phyloP scores from a whole-genome alignment of 2,888 invertebrate species.

The Luperina testacea region DNA sequence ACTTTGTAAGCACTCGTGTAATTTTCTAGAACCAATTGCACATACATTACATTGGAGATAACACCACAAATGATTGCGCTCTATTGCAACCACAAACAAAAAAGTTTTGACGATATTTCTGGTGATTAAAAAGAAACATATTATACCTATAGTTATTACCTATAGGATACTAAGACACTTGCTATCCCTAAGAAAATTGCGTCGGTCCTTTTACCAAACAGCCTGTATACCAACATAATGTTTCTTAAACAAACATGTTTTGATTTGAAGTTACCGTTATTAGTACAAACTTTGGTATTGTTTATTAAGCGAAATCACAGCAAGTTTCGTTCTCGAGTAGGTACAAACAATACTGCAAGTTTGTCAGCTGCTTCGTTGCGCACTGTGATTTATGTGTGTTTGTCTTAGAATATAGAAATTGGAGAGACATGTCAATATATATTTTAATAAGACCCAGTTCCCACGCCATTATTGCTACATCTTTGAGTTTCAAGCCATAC shows the following conservation, averaged over 20 bases:
- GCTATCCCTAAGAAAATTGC: too few species aligned
- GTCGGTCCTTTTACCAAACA: too few species aligned
- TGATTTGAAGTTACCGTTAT: constrained; percentile 28
- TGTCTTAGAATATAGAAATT: constrained; percentile 20
- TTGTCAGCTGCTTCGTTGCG: constrained; percentile 49
- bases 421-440: constrained; percentile 11
- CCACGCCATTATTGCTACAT: too few species aligned
- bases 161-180: too few species aligned
- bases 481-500: background rate
- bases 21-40: too few species aligned
- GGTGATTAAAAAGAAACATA: too few species aligned
- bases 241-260: constrained; percentile 47
- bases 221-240: background rate
- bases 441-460: background rate
- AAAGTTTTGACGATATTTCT: too few species aligned
- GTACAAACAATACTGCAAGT: constrained; percentile 48
- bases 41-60: too few species aligned
- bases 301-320: constrained; percentile 36
- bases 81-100: too few species aligned
- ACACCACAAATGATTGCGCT: too few species aligned
- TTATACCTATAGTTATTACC: too few species aligned
- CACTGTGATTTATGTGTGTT: constrained; percentile 35
- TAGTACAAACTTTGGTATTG: constrained; percentile 37
- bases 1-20: too few species aligned
- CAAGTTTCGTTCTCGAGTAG: constrained; percentile 15